These are phyloP conservation scores for Stratiomys singularior DNA, from an alignment of 2,888 invertebrate species.

Conservation along the genomic window DNA sequence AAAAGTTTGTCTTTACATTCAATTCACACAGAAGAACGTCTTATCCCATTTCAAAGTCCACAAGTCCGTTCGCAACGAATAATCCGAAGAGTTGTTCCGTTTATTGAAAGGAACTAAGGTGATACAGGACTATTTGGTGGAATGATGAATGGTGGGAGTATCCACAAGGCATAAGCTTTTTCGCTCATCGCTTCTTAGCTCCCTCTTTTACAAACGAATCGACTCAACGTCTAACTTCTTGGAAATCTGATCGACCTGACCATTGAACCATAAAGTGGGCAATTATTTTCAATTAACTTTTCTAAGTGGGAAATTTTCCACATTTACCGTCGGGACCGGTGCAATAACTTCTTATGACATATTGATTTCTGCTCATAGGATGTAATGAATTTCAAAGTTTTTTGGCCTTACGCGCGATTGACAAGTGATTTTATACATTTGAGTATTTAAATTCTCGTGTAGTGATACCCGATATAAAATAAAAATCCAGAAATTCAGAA, in stretches of 20 bases:
- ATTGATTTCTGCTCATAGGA: not conserved
- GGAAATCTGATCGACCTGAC: slow-evolving; percentile 53
- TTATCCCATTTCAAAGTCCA: not conserved
- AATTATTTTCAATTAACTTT: slow-evolving; percentile 64
- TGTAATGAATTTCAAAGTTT: too few species aligned
- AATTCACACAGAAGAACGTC: not conserved
- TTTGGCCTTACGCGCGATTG: too few species aligned
- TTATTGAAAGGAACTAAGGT: slow-evolving; percentile 13
- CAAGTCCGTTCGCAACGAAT: slow-evolving; percentile 12
- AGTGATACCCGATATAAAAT: too few species aligned
- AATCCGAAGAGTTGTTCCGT: not conserved
- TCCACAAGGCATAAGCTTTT: not conserved
- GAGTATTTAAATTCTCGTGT: too few species aligned
- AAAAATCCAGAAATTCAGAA: too few species aligned
- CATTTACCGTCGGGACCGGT: not conserved
- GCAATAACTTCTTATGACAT: not conserved
- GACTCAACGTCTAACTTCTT: slow-evolving; percentile 4
- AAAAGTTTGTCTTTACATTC: slow-evolving; percentile 32
- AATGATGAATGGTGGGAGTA: slow-evolving; percentile 5
- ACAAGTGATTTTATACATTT: too few species aligned
- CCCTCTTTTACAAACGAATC: not conserved
- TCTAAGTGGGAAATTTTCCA: slow-evolving; percentile 52
- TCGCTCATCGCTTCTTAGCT: not conserved
- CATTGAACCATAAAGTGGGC: slow-evolving; percentile 63
- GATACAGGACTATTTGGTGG: slow-evolving; percentile 2